Evolutionary conservation across 2,113 vertebrate species (phyloP), one percentile per base, ranked within the genome.

Genomic region (Atractosteus spatula): DNA sequence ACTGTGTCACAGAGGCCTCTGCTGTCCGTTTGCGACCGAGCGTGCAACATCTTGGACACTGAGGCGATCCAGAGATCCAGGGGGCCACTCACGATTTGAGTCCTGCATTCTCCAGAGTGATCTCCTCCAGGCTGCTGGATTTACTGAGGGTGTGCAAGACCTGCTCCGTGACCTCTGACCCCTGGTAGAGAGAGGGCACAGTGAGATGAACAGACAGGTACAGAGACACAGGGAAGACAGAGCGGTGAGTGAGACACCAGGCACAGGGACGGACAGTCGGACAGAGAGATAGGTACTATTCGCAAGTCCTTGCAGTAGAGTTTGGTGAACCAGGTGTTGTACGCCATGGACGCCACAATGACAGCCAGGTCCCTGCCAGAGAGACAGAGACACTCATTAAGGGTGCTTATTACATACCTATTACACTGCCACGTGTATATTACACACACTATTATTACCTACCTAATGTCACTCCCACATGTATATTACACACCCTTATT

Each of bases 261-360:
- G 3, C 3, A 12, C 13, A 61, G 43, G 3, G 51, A 29, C 16
- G 66, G n/a, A 3, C 6, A n/a, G 63, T 4, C 43, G 55, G 67
- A 43, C 2, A 29, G 45, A 17, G 5, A 71, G 2, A 3, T 5
- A 29, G 5, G n/a, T 94, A 96, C 95, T 84, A 97, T 87, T 77
- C 94, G 89, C 84, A 96, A 81, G 84, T 96, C 94, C 84, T 93
- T 94, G 89, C 94, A 95, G 89, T 92, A 91, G 74, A 97, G 93
- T 82, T 93, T 95, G 86, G 92, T 95, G 84, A 97, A 96, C 95
- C 95, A 97, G 61, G 95, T 94, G 88, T 96, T 96, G 80, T 96
- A 96, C 0, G 94, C 95, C 73, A 96, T 89, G 72, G 94, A 91
- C n/a, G 95, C 95, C 77, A 97, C 95, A 43, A 97, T 96, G 72